phyloP scores from a whole-genome alignment of 2,888 invertebrate species.

The Caenorhabditis sp. region DNA sequence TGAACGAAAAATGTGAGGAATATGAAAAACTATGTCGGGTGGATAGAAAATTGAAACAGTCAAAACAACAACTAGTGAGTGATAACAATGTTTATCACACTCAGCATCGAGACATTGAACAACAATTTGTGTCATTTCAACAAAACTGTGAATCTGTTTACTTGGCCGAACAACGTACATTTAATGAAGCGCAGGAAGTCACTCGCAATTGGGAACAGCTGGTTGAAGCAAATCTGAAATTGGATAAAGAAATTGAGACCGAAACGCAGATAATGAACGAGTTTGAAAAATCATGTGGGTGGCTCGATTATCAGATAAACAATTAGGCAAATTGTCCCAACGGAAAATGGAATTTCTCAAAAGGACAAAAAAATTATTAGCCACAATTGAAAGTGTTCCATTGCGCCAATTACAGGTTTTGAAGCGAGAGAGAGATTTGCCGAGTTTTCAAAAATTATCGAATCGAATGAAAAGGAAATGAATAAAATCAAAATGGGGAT shows the following conservation, averaged over 20 bases:
- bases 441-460: background rate
- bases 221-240: background rate
- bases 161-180: background rate
- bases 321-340: background rate
- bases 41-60: constrained; percentile 15
- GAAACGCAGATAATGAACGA: background rate
- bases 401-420: background rate
- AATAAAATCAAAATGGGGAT: background rate
- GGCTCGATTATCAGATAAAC: background rate
- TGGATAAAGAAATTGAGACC: background rate
- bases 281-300: background rate
- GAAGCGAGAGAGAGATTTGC: background rate
- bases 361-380: no score
- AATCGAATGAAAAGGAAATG: background rate
- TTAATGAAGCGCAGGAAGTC: background rate
- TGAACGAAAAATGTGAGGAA: constrained; percentile 39
- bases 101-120: background rate
- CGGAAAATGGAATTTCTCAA: no score
- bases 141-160: background rate
- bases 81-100: background rate
- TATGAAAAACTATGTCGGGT: constrained; percentile 39
- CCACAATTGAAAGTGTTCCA: no score
- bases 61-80: constrained; percentile 15
- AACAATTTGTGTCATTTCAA: background rate
- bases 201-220: background rate